These are phyloP conservation scores for Liasis olivaceus DNA, from an alignment of 2,797 vertebrate species.

Conservation along the genomic window DNA sequence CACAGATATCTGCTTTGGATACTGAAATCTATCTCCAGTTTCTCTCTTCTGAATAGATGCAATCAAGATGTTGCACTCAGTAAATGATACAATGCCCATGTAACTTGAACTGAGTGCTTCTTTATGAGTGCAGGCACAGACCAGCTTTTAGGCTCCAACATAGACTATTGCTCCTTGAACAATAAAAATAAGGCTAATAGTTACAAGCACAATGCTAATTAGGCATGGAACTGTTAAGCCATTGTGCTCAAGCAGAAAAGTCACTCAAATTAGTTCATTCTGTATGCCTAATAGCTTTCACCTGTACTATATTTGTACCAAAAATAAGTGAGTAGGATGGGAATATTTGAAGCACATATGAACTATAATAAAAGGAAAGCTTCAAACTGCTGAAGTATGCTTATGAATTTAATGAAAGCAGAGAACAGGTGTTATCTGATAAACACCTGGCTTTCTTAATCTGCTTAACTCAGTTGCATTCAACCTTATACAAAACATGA, in stretches of 20 bases:
- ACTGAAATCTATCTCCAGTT: not conserved
- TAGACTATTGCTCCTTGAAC: not conserved
- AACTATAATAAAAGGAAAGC: conserved; percentile 29
- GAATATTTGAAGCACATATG: not conserved
- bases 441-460: conserved; percentile 15
- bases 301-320: conserved; percentile 13
- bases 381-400: not conserved
- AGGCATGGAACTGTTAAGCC: not conserved
- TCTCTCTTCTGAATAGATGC: not conserved
- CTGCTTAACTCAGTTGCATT: not conserved
- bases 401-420: not conserved
- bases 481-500: not conserved
- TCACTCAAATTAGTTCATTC: not conserved
- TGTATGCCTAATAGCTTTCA: not conserved
- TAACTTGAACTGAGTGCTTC: not conserved
- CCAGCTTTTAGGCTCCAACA: not conserved
- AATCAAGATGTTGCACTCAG: not conserved
- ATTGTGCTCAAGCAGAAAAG: conserved; percentile 1
- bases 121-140: not conserved
- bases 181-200: not conserved
- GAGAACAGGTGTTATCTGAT: not conserved
- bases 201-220: not conserved
- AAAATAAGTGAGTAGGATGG: conserved; percentile 21
- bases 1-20: not conserved
- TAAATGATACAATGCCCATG: not conserved